Evolutionary conservation across 37 sponge, comb jelly and placozoan genomes (phyloP).

Genomic region (Spongia lamella): DNA sequence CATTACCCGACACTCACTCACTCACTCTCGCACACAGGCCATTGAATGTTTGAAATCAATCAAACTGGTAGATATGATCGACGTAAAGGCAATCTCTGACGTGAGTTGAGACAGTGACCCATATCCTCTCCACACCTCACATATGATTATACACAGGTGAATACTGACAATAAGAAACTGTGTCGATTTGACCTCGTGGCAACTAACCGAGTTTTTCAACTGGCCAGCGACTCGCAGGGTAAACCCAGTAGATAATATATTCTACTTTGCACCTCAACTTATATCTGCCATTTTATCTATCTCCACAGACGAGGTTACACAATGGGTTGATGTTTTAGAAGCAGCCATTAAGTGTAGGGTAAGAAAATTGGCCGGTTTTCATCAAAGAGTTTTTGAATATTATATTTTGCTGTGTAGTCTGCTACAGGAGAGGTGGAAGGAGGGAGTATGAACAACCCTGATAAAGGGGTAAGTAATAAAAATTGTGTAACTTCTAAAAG

Average conservation of each 20-base stretch:
- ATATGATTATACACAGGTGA: too few species aligned
- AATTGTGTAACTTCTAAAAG: too few species aligned
- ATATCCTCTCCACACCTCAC: too few species aligned
- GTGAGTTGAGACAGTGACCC: neutral
- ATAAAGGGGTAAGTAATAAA: too few species aligned
- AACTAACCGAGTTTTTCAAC: constrained; percentile 80
- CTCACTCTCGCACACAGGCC: constrained; percentile 22
- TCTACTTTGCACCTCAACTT: too few species aligned
- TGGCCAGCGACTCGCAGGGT: constrained; percentile 52
- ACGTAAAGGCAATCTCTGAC: constrained; percentile 66
- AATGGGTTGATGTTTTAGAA: constrained; percentile 82
- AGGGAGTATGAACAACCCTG: too few species aligned
- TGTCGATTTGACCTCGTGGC: constrained; percentile 77
- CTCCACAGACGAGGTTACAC: constrained; percentile 51
- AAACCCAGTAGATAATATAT: neutral
- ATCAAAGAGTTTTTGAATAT: too few species aligned
- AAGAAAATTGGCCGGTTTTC: too few species aligned
- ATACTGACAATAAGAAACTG: constrained; percentile 34
- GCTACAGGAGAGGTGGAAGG: too few species aligned
- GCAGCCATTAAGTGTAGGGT: constrained; percentile 52
- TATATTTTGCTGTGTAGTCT: too few species aligned
- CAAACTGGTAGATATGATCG: constrained; percentile 64
- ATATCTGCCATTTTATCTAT: neutral
- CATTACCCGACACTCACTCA: too few species aligned
- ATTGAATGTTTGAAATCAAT: constrained; percentile 44